phyloP scores from a whole-genome alignment of 2,888 invertebrate genomes.

The Tricholauxania praeusta region DNA sequence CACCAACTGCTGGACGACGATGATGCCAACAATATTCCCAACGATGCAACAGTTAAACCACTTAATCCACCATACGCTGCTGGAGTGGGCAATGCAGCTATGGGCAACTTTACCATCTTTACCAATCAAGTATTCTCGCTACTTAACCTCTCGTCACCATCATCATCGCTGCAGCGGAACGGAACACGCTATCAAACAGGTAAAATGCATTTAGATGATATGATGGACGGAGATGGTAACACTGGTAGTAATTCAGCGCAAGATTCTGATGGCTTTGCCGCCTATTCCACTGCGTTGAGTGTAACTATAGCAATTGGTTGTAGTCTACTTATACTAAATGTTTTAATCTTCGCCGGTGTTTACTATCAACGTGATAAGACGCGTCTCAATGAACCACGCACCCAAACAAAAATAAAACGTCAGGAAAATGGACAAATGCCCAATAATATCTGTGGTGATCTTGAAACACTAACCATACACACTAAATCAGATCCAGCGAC shows the following conservation, averaged over 20 bases:
- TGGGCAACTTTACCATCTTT: slow-evolving; percentile 66
- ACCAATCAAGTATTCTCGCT: slow-evolving; percentile 68
- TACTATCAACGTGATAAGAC: slow-evolving; percentile 93
- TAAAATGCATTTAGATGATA: slow-evolving; percentile 63
- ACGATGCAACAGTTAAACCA: slow-evolving; percentile 70
- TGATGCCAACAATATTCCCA: slow-evolving; percentile 70
- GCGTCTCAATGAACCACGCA: slow-evolving; percentile 73
- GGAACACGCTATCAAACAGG: slow-evolving; percentile 55
- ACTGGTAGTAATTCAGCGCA: slow-evolving; percentile 71
- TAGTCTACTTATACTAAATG: slow-evolving; percentile 89
- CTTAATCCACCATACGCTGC: slow-evolving; percentile 65
- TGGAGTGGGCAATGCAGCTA: slow-evolving; percentile 56
- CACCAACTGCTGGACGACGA: slow-evolving; percentile 85
- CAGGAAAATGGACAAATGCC: slow-evolving; percentile 90
- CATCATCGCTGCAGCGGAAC: slow-evolving; percentile 64
- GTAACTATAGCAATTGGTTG: slow-evolving; percentile 96
- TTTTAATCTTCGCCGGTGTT: slow-evolving; percentile 93
- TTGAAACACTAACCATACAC: slow-evolving; percentile 73
- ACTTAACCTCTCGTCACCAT: slow-evolving; percentile 66
- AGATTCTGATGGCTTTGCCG: slow-evolving; percentile 86
- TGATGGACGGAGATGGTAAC: slow-evolving; percentile 58
- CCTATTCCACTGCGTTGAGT: slow-evolving; percentile 90
- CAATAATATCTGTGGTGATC: slow-evolving; percentile 88
- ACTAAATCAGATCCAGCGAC: slow-evolving; percentile 79
- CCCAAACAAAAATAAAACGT: slow-evolving; percentile 76